These are phyloP conservation scores for Cheumatopsyche charites DNA, from an alignment of 1,140 invertebrate genomes.

Conservation along the genomic window DNA sequence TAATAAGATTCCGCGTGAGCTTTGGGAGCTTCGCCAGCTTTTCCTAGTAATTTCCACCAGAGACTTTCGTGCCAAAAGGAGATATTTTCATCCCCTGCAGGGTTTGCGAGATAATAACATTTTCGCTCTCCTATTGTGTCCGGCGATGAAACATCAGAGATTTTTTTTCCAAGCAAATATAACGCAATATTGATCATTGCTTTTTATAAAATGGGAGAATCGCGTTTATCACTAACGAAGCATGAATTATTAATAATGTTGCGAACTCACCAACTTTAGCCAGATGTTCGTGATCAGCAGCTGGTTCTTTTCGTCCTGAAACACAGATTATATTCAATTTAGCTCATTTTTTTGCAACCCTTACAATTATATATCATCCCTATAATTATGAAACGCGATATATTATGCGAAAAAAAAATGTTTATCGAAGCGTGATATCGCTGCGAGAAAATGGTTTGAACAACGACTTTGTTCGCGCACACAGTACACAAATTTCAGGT, in stretches of 20 bases:
- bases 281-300: constrained; percentile 91
- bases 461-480: not conserved
- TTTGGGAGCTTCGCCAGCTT: constrained; percentile 23
- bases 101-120: constrained; percentile 22
- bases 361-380: too few relatives aligned
- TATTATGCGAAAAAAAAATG: not conserved
- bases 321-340: constrained; percentile 37
- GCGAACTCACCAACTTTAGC: constrained; percentile 83
- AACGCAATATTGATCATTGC: constrained; percentile 5
- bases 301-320: constrained; percentile 91
- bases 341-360: too few relatives aligned
- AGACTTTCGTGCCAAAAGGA: constrained; percentile 23
- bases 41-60: constrained; percentile 12
- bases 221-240: not conserved
- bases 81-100: constrained; percentile 23
- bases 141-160: not conserved
- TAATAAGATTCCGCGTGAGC: constrained; percentile 20
- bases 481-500: not conserved
- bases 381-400: not conserved
- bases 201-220: not conserved
- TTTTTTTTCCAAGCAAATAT: constrained; percentile 14
- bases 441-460: not conserved
- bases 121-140: constrained; percentile 14
- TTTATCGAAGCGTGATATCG: not conserved
- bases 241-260: not conserved